Conservation (phyloP, 2,888 invertebrate genomes). For the Hydraecia micacea region DNA sequence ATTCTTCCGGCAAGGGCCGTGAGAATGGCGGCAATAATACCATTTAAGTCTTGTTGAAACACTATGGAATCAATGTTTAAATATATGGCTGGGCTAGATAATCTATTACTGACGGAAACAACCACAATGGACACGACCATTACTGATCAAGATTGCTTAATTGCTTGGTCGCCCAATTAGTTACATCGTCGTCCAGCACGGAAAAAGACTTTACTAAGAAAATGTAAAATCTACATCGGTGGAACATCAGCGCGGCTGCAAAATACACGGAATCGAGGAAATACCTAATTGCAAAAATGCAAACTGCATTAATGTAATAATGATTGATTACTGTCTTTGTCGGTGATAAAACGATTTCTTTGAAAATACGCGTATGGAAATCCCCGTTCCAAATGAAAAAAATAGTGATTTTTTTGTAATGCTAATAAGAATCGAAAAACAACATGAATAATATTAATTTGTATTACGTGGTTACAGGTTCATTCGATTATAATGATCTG, state of each 20-base stretch:
- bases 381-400: slow-evolving; percentile 5
- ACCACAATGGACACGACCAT: slow-evolving; percentile 52
- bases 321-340: slow-evolving; percentile 43
- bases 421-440: not conserved
- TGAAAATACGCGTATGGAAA: slow-evolving; percentile 27
- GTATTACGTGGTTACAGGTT: not conserved
- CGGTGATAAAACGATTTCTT: slow-evolving; percentile 27
- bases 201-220: slow-evolving; percentile 40
- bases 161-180: slow-evolving; percentile 57
- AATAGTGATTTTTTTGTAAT: slow-evolving; percentile 20
- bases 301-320: slow-evolving; percentile 34
- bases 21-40: slow-evolving; percentile 67
- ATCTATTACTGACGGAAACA: slow-evolving; percentile 58
- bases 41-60: slow-evolving; percentile 55
- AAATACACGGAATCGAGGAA: slow-evolving; percentile 23
- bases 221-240: slow-evolving; percentile 27
- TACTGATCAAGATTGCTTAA: slow-evolving; percentile 60
- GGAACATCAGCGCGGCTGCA: not conserved
- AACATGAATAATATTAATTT: not conserved
- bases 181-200: slow-evolving; percentile 41
- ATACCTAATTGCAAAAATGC: slow-evolving; percentile 22
- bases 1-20: slow-evolving; percentile 72
- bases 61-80: slow-evolving; percentile 50
- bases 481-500: not conserved
- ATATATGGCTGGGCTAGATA: slow-evolving; percentile 42